Percentiles rank a stretch among this genome's conserved stretches.
These are phyloP conservation scores for Labia minor DNA, from an alignment of 2,888 invertebrate genomes.

Conservation along the genomic window DNA sequence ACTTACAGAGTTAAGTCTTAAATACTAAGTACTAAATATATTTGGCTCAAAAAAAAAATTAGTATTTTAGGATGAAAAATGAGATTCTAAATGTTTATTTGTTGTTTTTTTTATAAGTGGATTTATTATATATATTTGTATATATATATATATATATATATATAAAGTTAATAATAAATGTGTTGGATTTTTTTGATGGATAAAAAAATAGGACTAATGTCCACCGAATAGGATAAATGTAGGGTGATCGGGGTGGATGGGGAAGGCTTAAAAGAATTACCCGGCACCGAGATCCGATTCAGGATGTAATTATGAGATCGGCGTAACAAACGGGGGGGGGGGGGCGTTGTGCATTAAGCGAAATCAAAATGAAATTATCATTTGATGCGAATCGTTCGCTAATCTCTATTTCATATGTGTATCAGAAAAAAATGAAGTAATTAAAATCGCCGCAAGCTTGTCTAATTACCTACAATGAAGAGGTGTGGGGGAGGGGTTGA, in stretches of 20 bases:
- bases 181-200: no score
- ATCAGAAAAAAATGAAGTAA: background rate
- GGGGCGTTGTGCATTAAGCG: background rate
- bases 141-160: no score
- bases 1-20: no score
- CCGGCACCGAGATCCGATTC: background rate
- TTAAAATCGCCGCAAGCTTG: background rate
- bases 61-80: no score
- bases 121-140: no score
- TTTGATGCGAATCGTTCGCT: conserved; percentile 7
- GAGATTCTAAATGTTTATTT: no score
- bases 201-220: background rate
- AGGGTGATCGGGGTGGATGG: background rate
- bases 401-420: background rate
- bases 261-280: background rate
- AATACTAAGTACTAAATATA: no score
- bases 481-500: no score
- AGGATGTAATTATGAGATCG: conserved; percentile 1
- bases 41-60: no score
- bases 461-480: background rate
- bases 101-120: no score
- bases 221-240: no score
- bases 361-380: conserved; percentile 13
- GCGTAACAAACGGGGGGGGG: background rate
- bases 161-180: no score